Evolutionary conservation across 2,888 invertebrate genomes (phyloP).

Genomic region (Microctonus brassicae): DNA sequence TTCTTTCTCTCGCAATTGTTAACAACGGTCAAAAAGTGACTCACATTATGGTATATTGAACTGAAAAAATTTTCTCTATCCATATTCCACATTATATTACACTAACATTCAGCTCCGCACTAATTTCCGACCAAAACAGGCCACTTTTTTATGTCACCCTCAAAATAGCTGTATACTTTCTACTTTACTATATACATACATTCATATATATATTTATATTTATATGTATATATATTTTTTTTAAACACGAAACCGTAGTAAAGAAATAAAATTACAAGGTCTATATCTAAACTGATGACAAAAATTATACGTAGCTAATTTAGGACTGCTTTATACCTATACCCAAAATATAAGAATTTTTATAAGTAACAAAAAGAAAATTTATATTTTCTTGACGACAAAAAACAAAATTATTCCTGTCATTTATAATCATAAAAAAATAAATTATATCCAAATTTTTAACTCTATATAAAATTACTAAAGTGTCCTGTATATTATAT

Average conservation of each 20-base stretch:
- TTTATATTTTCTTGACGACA: too few species aligned
- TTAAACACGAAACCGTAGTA: background rate
- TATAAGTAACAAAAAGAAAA: too few species aligned
- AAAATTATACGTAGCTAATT: background rate
- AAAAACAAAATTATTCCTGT: too few species aligned
- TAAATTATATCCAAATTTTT: too few species aligned
- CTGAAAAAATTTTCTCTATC: slow-evolving; percentile 21
- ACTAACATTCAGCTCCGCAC: slow-evolving; percentile 43
- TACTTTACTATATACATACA: too few species aligned
- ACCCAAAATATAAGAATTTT: too few species aligned
- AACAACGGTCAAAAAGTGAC: slow-evolving; percentile 1
- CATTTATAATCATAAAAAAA: too few species aligned
- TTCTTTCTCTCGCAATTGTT: background rate
- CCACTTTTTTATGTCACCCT: slow-evolving; percentile 52
- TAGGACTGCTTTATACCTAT: background rate
- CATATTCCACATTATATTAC: slow-evolving; percentile 1
- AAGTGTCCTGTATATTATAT: too few species aligned
- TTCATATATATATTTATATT: too few species aligned
- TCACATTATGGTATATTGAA: background rate
- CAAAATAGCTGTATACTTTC: too few species aligned
- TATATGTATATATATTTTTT: slow-evolving; percentile 12
- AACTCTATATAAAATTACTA: too few species aligned
- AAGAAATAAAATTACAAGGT: slow-evolving; percentile 23
- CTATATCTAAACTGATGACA: background rate
- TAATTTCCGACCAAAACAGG: slow-evolving; percentile 67